Percentiles rank a stretch among this genome's conserved stretches.
phyloP scores from a whole-genome alignment of 2,888 invertebrate species.

The Megamerina dolium region DNA sequence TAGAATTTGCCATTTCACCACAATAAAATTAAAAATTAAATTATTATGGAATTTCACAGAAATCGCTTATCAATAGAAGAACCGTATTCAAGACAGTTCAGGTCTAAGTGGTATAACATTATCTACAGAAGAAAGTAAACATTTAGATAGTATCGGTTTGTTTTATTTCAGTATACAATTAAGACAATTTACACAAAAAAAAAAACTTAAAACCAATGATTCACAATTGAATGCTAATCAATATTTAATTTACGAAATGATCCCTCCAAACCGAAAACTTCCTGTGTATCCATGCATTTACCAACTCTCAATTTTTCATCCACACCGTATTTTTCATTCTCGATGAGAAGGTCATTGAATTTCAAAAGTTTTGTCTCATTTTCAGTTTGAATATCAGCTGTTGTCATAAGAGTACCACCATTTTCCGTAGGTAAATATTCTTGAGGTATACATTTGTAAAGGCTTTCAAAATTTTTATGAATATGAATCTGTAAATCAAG shows the following conservation, averaged over 20 bases:
- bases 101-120: no score
- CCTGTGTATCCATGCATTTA: slow-evolving; percentile 25
- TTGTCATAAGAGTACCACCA: slow-evolving; percentile 57
- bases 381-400: slow-evolving; percentile 34
- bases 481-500: slow-evolving; percentile 51
- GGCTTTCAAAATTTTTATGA: slow-evolving; percentile 53
- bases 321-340: slow-evolving; percentile 28
- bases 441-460: slow-evolving; percentile 56
- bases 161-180: no score
- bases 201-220: no score
- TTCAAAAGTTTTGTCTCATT: slow-evolving; percentile 31
- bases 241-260: slow-evolving; percentile 33
- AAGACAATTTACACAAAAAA: no score
- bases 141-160: no score
- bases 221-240: slow-evolving; percentile 22
- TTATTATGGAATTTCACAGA: no score
- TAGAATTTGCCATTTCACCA: no score
- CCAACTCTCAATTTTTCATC: slow-evolving; percentile 15
- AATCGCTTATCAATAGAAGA: no score
- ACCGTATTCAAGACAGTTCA: no score
- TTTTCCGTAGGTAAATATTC: slow-evolving; percentile 60
- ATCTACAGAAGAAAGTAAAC: no score
- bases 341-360: slow-evolving; percentile 35
- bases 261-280: slow-evolving; percentile 35
- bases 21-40: no score